phyloP scores from a whole-genome alignment of 2,797 vertebrate species.

The Ataeniobius toweri region DNA sequence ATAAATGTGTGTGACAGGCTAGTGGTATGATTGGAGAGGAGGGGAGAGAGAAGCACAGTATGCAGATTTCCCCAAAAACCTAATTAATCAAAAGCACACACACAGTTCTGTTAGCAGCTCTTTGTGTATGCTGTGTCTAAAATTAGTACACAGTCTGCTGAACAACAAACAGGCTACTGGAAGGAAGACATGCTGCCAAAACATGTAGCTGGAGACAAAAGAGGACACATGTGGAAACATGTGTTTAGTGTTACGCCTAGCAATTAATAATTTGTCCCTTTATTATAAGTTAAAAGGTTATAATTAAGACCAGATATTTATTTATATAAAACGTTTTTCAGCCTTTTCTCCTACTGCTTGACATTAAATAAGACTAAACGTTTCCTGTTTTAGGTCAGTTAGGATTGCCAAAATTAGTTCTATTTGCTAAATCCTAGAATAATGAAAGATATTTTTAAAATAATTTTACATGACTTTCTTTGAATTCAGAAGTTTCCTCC shows the following conservation, averaged over 20 bases:
- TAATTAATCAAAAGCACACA: constrained; percentile 52
- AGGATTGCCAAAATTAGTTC: neutral
- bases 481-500: neutral
- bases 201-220: constrained; percentile 26
- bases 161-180: constrained; percentile 61
- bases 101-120: constrained; percentile 45
- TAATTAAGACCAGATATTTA: neutral
- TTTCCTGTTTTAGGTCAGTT: neutral
- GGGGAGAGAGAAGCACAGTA: constrained; percentile 36
- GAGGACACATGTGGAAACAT: constrained; percentile 7
- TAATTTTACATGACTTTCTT: neutral
- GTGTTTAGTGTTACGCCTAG: neutral
- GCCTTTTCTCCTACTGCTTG: neutral
- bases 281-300: neutral
- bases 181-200: constrained; percentile 60
- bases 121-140: constrained; percentile 60
- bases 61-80: constrained; percentile 51
- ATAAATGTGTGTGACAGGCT: constrained; percentile 25
- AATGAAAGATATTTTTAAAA: neutral
- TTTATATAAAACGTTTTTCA: neutral
- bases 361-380: neutral
- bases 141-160: constrained; percentile 63
- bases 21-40: constrained; percentile 27
- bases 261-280: neutral
- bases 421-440: neutral